Evolutionary conservation across 2,888 invertebrate genomes (phyloP), one percentile per base, ranked within the genome.

Genomic region (Yponomeuta malinellus): DNA sequence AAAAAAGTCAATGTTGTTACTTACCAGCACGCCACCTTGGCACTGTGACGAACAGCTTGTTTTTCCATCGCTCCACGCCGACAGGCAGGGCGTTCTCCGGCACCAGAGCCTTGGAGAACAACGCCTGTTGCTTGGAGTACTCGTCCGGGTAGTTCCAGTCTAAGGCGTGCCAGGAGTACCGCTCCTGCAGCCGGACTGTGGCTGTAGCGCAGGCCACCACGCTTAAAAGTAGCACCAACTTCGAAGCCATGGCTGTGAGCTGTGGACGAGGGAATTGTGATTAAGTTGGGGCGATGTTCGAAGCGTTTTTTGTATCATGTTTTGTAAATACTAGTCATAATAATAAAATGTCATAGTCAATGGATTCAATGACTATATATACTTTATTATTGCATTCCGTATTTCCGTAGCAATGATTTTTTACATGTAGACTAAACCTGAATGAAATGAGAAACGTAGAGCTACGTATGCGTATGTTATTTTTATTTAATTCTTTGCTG

Each of bases 11-110:
- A 8, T 43, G 43, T 8, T 43, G 5, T 10, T 59, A 83, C 93
- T 91, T 81, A 96, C 96, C 96, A 84, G 94, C 88, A 74, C 93
- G 93, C 97, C 97, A 97, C 78, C 97, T 93, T 0, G 97, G 97
- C 2, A 97, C 95, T 10, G 95, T 94, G 37, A 97, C 94, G 82
- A 97, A 97, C n/a, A 97, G 90, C 76, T 96, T 96, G 80, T 96
- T 95, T 73, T 93, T 93, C 95, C 95, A 96, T 72, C 96, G 90
- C 83, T 97, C 97, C 48, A 97, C 94, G 31, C 97, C 97, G 1
- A 97, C 96, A 0, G 97, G 97, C 1, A 97, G 88, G 70, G 94
- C 96, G 81, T 97, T 97, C 80, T 96, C 95, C 0, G 96, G 96
- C 10, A 95, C 93, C 75, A 94, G 95, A 68, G 94, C 94, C 6